Evolutionary conservation across 2,113 vertebrate genomes (phyloP), one percentile per base, ranked within the genome.

Genomic region (Papio anubis): DNA sequence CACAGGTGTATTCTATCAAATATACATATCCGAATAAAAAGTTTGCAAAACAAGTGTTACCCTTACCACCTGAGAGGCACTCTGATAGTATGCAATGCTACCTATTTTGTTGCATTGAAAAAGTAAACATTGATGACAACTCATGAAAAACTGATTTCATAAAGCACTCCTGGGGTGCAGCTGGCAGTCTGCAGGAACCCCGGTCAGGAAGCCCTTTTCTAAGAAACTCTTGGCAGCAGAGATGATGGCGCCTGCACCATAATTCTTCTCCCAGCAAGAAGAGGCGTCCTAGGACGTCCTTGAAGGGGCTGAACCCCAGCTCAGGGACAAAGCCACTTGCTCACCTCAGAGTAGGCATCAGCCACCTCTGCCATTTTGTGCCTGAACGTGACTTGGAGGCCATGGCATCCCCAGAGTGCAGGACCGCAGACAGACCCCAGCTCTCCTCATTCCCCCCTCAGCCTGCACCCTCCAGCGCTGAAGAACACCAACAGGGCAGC

Each of bases 141-240:
- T 43, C 52, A 3, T 14, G 30, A 55, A 66, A 18, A 66, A 27
- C 1, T 8, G 21, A 55, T 8, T 30, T 68, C 21, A 17, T 0
- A 1, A 27, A 8, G 17, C 0, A 9, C n/a, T 30, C 52, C 14
- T 1, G 2, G 40, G 61, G 3, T 27, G 2, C 21, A 35, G 23
- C 1, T 0, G 1, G 55, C 40, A 23, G n/a, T 32, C 75, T 20
- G 25, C 13, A 43, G 45, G 55, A 27, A 1, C 12, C 3, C 21
- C 30, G 11, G 50, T 82, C 35, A 1, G 55, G 20, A 87, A 73
- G 50, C 21, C 27, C 48, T 14, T 52, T 38, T 13, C 40, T 23
- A n/a, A 17, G 35, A 72, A 30, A 9, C 20, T 16, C 48, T 23
- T 1, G 52, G 38, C 30, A 55, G 14, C 45, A 32, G 50, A 16